These are phyloP conservation scores for Nixonia krombeini DNA, from an alignment of 1,140 invertebrate species.

Conservation along the genomic window DNA sequence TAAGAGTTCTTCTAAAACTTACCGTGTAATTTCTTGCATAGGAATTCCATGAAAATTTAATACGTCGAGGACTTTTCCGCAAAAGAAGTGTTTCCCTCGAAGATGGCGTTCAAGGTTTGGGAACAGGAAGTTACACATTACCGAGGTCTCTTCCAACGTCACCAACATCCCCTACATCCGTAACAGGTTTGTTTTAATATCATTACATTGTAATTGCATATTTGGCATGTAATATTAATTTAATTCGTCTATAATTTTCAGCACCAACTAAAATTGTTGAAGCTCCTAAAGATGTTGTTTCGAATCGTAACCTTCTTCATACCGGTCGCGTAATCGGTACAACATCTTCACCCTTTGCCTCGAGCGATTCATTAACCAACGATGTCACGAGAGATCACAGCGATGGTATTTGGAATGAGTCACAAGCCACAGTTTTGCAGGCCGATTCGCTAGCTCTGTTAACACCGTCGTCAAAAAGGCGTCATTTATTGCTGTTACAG, in stretches of 20 bases:
- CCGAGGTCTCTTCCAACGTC: slow-evolving; percentile 68
- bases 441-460: slow-evolving; percentile 78
- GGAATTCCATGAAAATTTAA: slow-evolving; percentile 85
- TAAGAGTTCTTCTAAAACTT: too few relatives aligned
- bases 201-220: too few relatives aligned
- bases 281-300: slow-evolving; percentile 40
- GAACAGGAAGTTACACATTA: slow-evolving; percentile 60
- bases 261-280: slow-evolving; percentile 48
- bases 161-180: slow-evolving; percentile 63
- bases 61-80: slow-evolving; percentile 79
- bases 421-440: slow-evolving; percentile 85
- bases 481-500: slow-evolving; percentile 82
- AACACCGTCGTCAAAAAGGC: slow-evolving; percentile 82
- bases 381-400: slow-evolving; percentile 85
- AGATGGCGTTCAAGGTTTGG: slow-evolving; percentile 69
- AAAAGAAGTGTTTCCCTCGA: slow-evolving; percentile 80
- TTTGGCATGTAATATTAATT: too few relatives aligned
- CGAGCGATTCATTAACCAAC: slow-evolving; percentile 83
- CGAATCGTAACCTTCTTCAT: slow-evolving; percentile 48
- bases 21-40: too few relatives aligned
- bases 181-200: slow-evolving; percentile 46
- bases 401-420: slow-evolving; percentile 89
- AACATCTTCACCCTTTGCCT: slow-evolving; percentile 80
- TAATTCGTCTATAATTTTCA: too few relatives aligned
- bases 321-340: slow-evolving; percentile 47